Evolutionary conservation across 2,113 vertebrate genomes (phyloP), one percentile per base, ranked within the genome.

Genomic region (Chitala chitala): DNA sequence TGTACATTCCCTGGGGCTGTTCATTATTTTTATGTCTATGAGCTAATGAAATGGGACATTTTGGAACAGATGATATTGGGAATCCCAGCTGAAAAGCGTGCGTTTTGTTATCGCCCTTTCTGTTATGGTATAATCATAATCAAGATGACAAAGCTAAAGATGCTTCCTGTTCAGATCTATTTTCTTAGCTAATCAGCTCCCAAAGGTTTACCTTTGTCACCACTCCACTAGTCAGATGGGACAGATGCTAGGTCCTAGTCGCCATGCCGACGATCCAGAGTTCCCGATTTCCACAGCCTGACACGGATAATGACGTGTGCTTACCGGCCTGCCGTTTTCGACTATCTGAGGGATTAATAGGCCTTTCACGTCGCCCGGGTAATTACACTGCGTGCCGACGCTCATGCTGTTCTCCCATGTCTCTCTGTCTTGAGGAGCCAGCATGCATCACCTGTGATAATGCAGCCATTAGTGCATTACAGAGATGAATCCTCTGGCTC

Each of bases 11-110:
- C 73, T 4, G 9, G 50, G 42, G 72, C n/a, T 31, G 29, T 65
- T 50, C 29, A 53, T 66, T 68, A 66, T 74, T 74, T 54, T 74
- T 29, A 59, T 59, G 53, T 48, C 20, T 38, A 63, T 63, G 33
- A 20, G 20, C 17, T 63, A 63, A 63, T 63, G 33, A 38, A 63
- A 38, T 46, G 22, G 64, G 40, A 68, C 5, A 68, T 46, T 46
- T 6, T 6, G 22, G 24, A 38, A 10, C 38, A 26, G 64, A 5
- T 24, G 8, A 48, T 46, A 22, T 24, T 59, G 2, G 55, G 15
- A 17, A 20, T 17, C 26, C 7, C 40, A 29, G 54, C n/a, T 29
- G 29, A n/a, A 40, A 26, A 12, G 13, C 7, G 48, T 24, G 26
- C 17, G 5, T 31, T 40, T 33, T 54, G 31, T 71, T 71, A 55